Conservation (phyloP, 2,113 vertebrate genomes). For the Salvelinus fontinalis region DNA sequence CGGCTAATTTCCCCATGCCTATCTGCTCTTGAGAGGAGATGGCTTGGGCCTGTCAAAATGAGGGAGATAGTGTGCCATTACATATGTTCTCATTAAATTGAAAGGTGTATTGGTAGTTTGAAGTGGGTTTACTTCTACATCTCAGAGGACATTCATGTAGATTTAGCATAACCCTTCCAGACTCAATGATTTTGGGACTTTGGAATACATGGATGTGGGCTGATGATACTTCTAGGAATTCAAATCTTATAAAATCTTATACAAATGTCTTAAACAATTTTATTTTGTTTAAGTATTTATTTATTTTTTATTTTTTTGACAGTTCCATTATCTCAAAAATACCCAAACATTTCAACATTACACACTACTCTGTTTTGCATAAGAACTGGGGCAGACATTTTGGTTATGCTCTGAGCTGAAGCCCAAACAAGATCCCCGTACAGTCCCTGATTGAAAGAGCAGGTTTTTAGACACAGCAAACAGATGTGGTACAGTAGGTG, state of each 20-base stretch:
- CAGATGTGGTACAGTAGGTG: constrained; percentile 39
- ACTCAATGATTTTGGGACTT: too few species aligned
- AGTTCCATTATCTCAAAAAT: background rate
- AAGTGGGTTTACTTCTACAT: background rate
- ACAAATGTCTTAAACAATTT: too few species aligned
- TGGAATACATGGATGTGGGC: too few species aligned
- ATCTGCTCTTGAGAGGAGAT: background rate
- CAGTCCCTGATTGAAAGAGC: constrained; percentile 50
- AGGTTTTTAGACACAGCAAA: constrained; percentile 44
- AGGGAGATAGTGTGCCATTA: background rate
- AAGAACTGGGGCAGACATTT: constrained; percentile 63
- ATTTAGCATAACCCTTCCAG: too few species aligned
- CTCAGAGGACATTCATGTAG: background rate
- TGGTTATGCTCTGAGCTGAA: constrained; percentile 48
- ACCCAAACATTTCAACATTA: background rate
- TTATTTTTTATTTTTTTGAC: too few species aligned
- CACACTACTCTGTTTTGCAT: constrained; percentile 45
- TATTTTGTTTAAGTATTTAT: too few species aligned
- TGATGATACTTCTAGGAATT: too few species aligned
- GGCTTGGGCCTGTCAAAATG: background rate
- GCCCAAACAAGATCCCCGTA: constrained; percentile 56
- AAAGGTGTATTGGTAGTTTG: background rate
- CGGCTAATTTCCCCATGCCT: background rate
- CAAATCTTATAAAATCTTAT: too few species aligned
- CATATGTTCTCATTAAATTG: background rate